Conservation (phyloP, 2,113 vertebrate genomes). For the Felis catus region DNA sequence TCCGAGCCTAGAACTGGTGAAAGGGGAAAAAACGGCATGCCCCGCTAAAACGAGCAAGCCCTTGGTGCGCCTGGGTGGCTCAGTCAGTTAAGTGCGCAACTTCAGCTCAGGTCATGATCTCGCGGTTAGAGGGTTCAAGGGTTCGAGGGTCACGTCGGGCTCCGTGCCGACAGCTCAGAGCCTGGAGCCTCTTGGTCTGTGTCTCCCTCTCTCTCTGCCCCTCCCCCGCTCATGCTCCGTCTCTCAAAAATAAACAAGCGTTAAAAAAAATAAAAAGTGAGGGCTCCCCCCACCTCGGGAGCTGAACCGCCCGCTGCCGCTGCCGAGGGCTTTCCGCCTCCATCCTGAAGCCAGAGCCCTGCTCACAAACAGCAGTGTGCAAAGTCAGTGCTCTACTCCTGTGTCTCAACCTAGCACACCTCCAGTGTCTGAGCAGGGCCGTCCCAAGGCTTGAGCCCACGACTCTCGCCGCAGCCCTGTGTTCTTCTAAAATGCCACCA, state of each 20-base stretch:
- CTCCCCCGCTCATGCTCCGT: too few species aligned
- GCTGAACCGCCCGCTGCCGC: neutral
- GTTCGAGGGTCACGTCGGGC: too few species aligned
- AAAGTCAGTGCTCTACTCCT: too few species aligned
- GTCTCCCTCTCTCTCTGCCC: too few species aligned
- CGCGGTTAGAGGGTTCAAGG: too few species aligned
- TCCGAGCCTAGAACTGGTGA: neutral
- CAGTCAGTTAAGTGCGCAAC: too few species aligned
- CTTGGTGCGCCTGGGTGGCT: too few species aligned
- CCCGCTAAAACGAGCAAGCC: neutral
- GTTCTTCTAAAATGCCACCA: neutral
- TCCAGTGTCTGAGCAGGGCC: neutral
- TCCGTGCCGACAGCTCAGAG: too few species aligned
- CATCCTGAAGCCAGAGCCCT: accelerated
- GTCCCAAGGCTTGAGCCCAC: neutral
- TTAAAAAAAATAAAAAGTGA: too few species aligned
- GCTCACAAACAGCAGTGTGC: neutral
- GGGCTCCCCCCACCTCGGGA: neutral
- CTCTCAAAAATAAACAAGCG: too few species aligned
- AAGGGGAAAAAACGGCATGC: neutral
- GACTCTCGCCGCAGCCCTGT: neutral
- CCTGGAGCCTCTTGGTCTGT: too few species aligned
- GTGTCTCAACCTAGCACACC: neutral
- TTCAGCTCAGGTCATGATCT: too few species aligned
- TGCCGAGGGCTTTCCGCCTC: neutral